Evolutionary conservation across 2,888 invertebrate genomes (phyloP).

Genomic region (Saturnia japonica): DNA sequence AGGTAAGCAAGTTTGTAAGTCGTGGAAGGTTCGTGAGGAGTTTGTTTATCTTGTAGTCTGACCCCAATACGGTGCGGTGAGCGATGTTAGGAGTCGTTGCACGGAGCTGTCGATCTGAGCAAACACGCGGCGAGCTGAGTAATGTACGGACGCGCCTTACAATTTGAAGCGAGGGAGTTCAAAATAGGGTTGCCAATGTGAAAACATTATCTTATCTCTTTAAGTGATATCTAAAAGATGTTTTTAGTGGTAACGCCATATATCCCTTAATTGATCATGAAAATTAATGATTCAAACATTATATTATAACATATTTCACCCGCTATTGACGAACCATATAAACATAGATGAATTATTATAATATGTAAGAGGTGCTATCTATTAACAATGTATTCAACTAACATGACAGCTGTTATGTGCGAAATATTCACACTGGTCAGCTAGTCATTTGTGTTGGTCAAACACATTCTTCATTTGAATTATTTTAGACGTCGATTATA

Average conservation of each 20-base stretch:
- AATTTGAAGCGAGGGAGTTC: slow-evolving; percentile 54
- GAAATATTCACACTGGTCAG: too few relatives aligned
- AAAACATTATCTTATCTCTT: too few relatives aligned
- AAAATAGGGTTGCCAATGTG: slow-evolving; percentile 17
- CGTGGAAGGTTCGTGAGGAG: slow-evolving; percentile 58
- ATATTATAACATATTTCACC: too few relatives aligned
- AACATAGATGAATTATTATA: too few relatives aligned
- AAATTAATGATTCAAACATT: too few relatives aligned
- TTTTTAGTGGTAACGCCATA: too few relatives aligned
- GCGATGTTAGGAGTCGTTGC: slow-evolving; percentile 61
- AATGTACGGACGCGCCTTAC: slow-evolving; percentile 74
- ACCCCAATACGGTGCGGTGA: slow-evolving; percentile 60
- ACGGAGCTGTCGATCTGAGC: slow-evolving; percentile 73
- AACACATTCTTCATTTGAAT: not conserved
- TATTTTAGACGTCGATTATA: not conserved
- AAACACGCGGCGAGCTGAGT: slow-evolving; percentile 74
- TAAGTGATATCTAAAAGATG: too few relatives aligned
- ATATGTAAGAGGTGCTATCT: too few relatives aligned
- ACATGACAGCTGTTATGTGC: too few relatives aligned
- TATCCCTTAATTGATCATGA: too few relatives aligned
- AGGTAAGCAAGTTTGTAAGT: slow-evolving; percentile 59
- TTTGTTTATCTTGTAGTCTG: slow-evolving; percentile 67
- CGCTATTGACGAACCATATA: too few relatives aligned
- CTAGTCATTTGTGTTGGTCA: not conserved
- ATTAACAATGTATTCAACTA: too few relatives aligned